Evolutionary conservation across 2,113 vertebrate genomes (phyloP), one percentile per base, ranked within the genome.

Genomic region (Etheostoma cragini): DNA sequence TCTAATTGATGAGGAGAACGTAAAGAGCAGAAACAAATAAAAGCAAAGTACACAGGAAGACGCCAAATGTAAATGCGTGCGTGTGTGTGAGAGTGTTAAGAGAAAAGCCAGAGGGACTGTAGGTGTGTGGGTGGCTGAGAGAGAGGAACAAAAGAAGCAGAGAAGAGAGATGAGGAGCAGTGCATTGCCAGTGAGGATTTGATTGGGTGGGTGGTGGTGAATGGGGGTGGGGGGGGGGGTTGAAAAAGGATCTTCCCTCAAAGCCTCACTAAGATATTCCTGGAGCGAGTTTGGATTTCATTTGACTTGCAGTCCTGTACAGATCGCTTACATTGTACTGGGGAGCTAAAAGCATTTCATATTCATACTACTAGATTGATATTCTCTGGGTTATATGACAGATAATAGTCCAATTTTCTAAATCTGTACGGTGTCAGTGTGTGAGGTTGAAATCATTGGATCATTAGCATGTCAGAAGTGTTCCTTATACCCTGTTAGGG

Each of bases 51-150:
- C 53, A 82, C 76, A 78, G 64, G 38, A 88, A 90, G 76, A 87
- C 79, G 80, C 82, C 84, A 82, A 88, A 90, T 89, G 88, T 84
- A 91, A 87, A 90, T 85, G 81, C 60, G 76, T 88, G 84, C 85
- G 57, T 84, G 83, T 78, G 81, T 68, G 84, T 46, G 57, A 76
- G 82, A 71, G 86, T 85, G 83, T 88, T 80, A 89, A 93, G 91
- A 93, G 90, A 94, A 84, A 90, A 90, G 84, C 94, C 92, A 87
- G 86, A 89, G 92, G 92, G 92, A 94, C 88, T 93, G 84, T 89
- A 93, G 92, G 89, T 89, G 92, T 85, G 94, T 95, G 92, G 94
- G 94, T 89, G 94, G 90, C 91, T 83, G 89, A 92, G 94, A 90
- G 89, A 91, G 89, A 91, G 79, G 92, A 94, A 94, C 94, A 95